phyloP scores from a whole-genome alignment of 2,113 vertebrate genomes.

The Nothoprocta perdicaria region DNA sequence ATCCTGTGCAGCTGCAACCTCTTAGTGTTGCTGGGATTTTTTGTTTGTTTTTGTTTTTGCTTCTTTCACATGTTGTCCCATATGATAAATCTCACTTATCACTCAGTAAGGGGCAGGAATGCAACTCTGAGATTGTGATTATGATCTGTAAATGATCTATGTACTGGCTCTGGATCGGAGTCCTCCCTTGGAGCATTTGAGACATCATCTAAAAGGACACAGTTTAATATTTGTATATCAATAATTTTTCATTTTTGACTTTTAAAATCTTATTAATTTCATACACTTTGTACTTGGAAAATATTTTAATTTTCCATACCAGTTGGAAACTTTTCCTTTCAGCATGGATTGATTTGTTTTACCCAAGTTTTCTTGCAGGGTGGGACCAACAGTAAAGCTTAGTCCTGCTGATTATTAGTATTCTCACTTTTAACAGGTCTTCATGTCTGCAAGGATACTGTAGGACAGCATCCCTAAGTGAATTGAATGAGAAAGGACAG shows the following conservation, averaged over 20 bases:
- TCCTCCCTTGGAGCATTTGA: conserved; percentile 24
- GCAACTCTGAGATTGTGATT: conserved; percentile 16
- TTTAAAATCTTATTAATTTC: neutral
- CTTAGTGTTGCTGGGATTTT: conserved; percentile 33
- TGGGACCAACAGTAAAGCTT: neutral
- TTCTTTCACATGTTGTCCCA: neutral
- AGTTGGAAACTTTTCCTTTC: conserved; percentile 11
- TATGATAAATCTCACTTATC: conserved; percentile 47
- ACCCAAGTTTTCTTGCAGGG: conserved; percentile 5
- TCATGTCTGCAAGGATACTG: neutral
- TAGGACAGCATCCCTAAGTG: neutral
- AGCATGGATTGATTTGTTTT: conserved; percentile 46
- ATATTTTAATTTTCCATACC: conserved; percentile 17
- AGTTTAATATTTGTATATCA: conserved; percentile 2
- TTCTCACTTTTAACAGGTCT: neutral
- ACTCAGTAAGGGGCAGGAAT: conserved; percentile 48
- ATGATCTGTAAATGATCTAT: conserved; percentile 38
- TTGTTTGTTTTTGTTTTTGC: neutral
- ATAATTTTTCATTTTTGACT: neutral
- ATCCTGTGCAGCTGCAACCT: conserved; percentile 52
- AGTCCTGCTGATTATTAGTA: neutral
- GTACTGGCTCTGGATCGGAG: conserved; percentile 36
- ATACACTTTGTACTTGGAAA: conserved; percentile 33
- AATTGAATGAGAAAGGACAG: neutral
- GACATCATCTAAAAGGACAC: conserved; percentile 19